These are phyloP conservation scores for Tipula lateralis DNA, from an alignment of 2,888 invertebrate genomes.

Conservation along the genomic window DNA sequence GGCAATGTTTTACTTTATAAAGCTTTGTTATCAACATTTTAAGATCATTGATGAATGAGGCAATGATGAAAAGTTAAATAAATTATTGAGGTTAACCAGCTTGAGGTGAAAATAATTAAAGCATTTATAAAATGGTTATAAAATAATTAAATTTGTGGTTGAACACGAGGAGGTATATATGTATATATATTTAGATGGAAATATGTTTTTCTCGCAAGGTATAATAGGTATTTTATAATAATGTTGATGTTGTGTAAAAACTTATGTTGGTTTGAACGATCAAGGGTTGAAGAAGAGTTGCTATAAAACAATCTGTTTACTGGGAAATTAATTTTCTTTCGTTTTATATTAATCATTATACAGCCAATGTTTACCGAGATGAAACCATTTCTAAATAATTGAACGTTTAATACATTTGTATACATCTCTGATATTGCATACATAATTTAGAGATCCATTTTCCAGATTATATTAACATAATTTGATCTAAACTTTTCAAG, in stretches of 20 bases:
- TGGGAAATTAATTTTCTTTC: not conserved
- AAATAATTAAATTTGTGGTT: not conserved
- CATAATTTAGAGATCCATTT: too few species aligned
- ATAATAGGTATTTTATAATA: not conserved
- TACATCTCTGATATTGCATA: too few species aligned
- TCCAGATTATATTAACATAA: too few species aligned
- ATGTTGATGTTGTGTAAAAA: not conserved
- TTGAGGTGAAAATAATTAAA: constrained; percentile 19
- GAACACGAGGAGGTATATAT: not conserved
- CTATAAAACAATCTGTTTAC: not conserved
- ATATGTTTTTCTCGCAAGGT: not conserved
- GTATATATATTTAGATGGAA: too few species aligned
- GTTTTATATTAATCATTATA: not conserved
- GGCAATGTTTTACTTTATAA: not conserved
- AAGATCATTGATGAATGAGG: constrained; percentile 24
- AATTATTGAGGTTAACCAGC: constrained; percentile 24
- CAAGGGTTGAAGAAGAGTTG: not conserved
- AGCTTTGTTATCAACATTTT: constrained; percentile 6
- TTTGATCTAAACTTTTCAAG: too few species aligned
- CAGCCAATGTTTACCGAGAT: not conserved
- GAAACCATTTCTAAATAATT: not conserved
- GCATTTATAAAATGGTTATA: constrained; percentile 4
- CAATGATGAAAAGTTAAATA: constrained; percentile 11
- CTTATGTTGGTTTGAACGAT: not conserved
- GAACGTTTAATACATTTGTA: not conserved